phyloP scores from a whole-genome alignment of 1,140 invertebrate genomes.

The Trinorchestia longiramus region DNA sequence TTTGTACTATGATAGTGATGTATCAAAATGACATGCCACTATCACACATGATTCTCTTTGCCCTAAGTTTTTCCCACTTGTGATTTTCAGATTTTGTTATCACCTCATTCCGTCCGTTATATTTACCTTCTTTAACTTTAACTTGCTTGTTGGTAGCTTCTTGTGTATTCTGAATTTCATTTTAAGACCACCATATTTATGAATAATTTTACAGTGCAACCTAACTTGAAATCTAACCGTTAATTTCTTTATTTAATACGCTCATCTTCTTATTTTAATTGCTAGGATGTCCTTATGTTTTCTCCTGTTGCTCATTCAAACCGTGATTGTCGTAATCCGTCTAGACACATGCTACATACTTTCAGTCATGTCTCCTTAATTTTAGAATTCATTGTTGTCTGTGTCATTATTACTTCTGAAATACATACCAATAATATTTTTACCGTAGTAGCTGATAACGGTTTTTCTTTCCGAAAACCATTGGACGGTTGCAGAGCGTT shows the following conservation, averaged over 20 bases:
- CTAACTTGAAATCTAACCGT: background rate
- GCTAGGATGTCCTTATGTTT: background rate
- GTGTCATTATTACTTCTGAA: too few species aligned
- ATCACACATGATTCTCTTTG: background rate
- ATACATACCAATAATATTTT: too few species aligned
- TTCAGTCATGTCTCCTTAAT: too few species aligned
- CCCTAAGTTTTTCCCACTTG: background rate
- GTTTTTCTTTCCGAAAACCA: too few species aligned
- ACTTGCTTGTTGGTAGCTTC: background rate
- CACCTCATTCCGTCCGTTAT: background rate
- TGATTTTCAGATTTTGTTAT: background rate
- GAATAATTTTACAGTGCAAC: background rate
- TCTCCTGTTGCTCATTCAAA: background rate
- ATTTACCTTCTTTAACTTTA: background rate
- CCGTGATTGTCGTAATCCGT: too few species aligned
- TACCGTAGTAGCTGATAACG: too few species aligned
- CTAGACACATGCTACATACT: too few species aligned
- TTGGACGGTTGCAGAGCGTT: background rate
- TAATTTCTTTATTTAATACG: background rate
- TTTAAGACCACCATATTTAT: background rate
- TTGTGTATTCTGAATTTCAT: background rate
- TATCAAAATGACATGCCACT: too few species aligned
- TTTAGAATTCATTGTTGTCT: too few species aligned
- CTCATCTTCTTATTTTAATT: background rate
- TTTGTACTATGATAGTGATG: background rate